Evolutionary conservation across 2,113 vertebrate genomes (phyloP).

Genomic region (Leucosticte australis): DNA sequence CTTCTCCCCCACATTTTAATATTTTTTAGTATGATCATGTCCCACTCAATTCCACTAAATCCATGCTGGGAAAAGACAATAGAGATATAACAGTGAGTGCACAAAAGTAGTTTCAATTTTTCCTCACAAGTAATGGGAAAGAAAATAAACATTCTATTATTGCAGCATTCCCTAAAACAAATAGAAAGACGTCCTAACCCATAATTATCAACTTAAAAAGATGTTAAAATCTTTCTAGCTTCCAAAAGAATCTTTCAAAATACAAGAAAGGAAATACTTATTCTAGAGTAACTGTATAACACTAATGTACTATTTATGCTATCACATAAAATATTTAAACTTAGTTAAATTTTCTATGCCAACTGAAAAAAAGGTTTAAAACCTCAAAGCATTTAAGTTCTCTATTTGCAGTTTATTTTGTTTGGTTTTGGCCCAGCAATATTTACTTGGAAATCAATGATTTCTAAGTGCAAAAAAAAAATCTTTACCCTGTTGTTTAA

Average conservation of each 20-base stretch:
- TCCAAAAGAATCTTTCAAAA: not conserved
- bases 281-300: not conserved
- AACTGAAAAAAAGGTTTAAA: not conserved
- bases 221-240: not conserved
- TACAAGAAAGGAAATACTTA: not conserved
- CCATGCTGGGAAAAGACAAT: not conserved
- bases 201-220: not conserved
- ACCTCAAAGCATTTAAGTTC: not conserved
- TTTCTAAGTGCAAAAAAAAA: not conserved
- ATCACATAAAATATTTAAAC: not conserved
- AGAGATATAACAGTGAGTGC: not conserved
- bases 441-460: not conserved
- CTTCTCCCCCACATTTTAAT: accelerated
- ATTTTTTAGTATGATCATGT: not conserved
- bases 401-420: not conserved
- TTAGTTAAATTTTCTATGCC: not conserved
- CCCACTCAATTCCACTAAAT: not conserved
- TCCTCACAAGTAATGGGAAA: not conserved
- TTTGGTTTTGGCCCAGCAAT: not conserved
- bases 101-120: not conserved
- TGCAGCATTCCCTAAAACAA: not conserved
- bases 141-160: not conserved
- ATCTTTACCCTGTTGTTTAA: not conserved
- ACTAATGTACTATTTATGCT: not conserved
- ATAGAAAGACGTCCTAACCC: not conserved